A percentile compares a stretch with the other conserved stretches of the same genome.
Conservation (phyloP, 92 coral and sea anemone genomes). For the Umimayanthus chanpuru region DNA sequence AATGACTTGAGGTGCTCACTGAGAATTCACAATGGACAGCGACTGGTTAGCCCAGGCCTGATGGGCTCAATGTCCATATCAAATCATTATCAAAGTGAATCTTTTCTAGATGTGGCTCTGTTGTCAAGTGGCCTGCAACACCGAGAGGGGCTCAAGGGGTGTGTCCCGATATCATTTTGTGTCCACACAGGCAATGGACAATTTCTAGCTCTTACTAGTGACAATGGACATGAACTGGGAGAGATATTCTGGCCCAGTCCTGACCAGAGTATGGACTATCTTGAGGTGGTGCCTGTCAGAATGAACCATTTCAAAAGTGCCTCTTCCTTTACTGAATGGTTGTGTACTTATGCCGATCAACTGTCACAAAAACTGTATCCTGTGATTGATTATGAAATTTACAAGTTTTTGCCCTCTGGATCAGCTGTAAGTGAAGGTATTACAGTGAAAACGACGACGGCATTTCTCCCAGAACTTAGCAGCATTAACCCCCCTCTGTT, state of each 20-base stretch:
- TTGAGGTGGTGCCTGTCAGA: conserved; percentile 61
- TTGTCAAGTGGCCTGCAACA: conserved; percentile 77
- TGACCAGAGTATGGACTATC: conserved; percentile 59
- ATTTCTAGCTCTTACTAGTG: conserved; percentile 85
- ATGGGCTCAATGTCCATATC: conserved; percentile 93
- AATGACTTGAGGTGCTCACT: conserved; percentile 88
- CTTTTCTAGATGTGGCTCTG: conserved; percentile 73
- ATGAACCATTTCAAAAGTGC: conserved; percentile 90
- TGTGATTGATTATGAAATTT: conserved; percentile 81
- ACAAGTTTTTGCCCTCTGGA: conserved; percentile 77
- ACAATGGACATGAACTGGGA: conserved; percentile 86
- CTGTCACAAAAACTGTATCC: conserved; percentile 75
- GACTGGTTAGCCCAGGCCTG: conserved; percentile 86
- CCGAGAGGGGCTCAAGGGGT: conserved; percentile 79
- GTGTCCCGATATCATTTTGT: conserved; percentile 87
- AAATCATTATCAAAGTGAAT: conserved; percentile 92
- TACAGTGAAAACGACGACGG: conserved; percentile 83
- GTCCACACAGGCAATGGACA: conserved; percentile 92
- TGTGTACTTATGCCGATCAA: conserved; percentile 76
- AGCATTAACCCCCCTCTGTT: conserved; percentile 90
- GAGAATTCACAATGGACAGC: conserved; percentile 93
- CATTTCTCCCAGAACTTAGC: conserved; percentile 94
- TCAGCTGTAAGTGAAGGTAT: conserved; percentile 70
- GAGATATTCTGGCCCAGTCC: conserved; percentile 95
- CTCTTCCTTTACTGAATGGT: conserved; percentile 75